These are phyloP conservation scores for Deroplatys truncata DNA, from an alignment of 2,888 invertebrate genomes.

Conservation along the genomic window DNA sequence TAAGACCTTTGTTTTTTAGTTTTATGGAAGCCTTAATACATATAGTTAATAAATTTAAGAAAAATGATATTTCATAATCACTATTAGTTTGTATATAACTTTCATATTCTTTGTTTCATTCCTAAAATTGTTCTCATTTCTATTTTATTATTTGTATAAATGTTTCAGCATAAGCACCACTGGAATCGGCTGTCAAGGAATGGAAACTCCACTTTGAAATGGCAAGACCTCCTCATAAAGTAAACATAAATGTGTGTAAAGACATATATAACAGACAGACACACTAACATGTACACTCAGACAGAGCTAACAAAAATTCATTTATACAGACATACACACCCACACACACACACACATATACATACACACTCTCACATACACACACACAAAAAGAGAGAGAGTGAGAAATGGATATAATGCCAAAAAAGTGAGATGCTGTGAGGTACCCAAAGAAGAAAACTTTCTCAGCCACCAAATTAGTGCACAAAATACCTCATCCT, in stretches of 20 bases:
- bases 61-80: no score
- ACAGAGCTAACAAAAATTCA: neutral
- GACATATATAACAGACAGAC: neutral
- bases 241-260: neutral
- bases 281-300: neutral
- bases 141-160: neutral
- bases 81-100: neutral
- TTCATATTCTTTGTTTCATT: neutral
- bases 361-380: no score
- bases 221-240: neutral
- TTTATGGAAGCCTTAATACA: no score
- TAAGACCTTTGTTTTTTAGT: no score
- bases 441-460: neutral
- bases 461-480: neutral
- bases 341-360: no score
- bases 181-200: neutral
- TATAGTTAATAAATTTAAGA: no score
- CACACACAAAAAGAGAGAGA: no score
- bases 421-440: neutral
- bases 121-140: neutral
- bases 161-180: neutral
- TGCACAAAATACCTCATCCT: slow-evolving; percentile 25
- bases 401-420: neutral
- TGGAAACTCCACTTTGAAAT: neutral
- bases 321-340: no score